Evolutionary conservation across 1,140 invertebrate species (phyloP), one percentile per base, ranked within the genome.

Genomic region (Drosophila sp.): DNA sequence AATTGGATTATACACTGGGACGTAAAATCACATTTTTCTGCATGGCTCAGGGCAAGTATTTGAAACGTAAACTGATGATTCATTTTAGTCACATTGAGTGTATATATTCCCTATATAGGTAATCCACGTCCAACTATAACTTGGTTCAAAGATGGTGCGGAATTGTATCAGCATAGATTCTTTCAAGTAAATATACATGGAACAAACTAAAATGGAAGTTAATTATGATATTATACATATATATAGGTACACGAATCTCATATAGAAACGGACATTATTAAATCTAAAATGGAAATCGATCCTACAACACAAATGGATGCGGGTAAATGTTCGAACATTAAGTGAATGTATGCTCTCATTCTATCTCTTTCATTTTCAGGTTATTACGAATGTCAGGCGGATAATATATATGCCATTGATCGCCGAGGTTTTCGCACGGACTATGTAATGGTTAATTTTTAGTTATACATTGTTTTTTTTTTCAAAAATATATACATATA

Each of bases 1-100:
- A 98, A 92, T 95, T 96, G 93, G 97, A 98, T 93, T 98, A 98
- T 92, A 96, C 97, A 7, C 90, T 98, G 72, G 97, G 97, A 1
- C 97, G 98, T 87, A 98, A 98, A 93, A 98, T 98, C 61, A 96
- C 96, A 0, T 98, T 98, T 90, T 93, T 98, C 11, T 98, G 97
- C 92, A 95, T 97, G 35, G 97, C 97, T 0, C 95, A 95, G 89
- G 83, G 83, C 82, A 30, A 35, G 64, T 55, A 7, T 23, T 23
- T 25, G 2, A 3, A 23, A 29, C 2, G 4, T n/a, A 6, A 7
- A 29, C 4, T 11, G 17, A 17, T 17, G 17, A 17, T 2, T 0
- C 40, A 29, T 8, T 4, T 8, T 2, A 6, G n/a, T 11, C 1
- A n/a, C 2, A 7, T 0, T 0, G 7, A 2, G 27, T 27, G 1